Evolutionary conservation across 2,888 invertebrate species (phyloP).

Genomic region (Orthosia gothica): DNA sequence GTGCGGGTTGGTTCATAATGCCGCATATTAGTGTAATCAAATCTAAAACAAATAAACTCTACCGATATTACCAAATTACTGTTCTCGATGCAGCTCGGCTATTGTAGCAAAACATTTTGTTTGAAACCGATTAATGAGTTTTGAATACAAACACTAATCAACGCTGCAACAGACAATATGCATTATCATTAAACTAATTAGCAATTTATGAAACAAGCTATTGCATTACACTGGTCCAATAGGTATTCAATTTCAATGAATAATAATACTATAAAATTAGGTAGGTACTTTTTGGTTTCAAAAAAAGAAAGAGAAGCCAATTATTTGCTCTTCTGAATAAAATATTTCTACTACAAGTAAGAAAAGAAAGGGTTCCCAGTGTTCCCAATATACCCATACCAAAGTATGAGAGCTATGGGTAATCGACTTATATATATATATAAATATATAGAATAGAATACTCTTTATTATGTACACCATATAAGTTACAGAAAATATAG

Average conservation of each 20-base stretch:
- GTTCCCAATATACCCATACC: too few species aligned
- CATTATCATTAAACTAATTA: constrained; percentile 5
- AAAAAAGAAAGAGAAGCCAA: too few species aligned
- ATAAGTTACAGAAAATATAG: too few species aligned
- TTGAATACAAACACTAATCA: constrained; percentile 23
- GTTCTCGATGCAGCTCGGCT: neutral
- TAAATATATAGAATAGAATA: too few species aligned
- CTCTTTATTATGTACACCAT: too few species aligned
- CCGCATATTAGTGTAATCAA: constrained; percentile 2
- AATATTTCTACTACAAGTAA: too few species aligned
- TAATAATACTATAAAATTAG: neutral
- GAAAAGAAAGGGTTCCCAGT: too few species aligned
- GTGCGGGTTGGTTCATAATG: neutral
- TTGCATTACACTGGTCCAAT: neutral
- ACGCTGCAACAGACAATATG: neutral
- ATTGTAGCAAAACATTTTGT: constrained; percentile 15
- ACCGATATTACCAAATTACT: neutral
- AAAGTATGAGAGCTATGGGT: too few species aligned
- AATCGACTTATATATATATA: too few species aligned
- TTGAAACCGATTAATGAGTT: neutral
- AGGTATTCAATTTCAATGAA: neutral
- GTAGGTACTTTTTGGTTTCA: too few species aligned
- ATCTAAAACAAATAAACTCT: neutral
- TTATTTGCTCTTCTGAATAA: too few species aligned
- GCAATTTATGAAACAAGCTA: neutral